Conservation (phyloP, 2,888 invertebrate genomes). For the Phaedon cochleariae region DNA sequence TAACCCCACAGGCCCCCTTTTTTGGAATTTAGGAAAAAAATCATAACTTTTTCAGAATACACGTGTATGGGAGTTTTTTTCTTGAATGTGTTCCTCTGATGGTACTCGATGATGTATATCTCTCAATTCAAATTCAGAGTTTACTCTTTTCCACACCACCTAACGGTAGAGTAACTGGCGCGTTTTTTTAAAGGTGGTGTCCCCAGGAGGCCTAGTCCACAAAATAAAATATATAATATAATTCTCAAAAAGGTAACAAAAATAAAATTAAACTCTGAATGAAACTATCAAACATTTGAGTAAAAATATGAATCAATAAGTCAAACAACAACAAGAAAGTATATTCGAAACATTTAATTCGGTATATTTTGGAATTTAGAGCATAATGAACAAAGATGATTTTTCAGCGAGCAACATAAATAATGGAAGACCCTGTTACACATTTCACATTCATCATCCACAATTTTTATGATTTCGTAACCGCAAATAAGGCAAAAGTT, state of each 20-base stretch:
- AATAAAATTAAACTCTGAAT: background rate
- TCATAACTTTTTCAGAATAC: too few species aligned
- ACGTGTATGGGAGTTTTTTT: too few species aligned
- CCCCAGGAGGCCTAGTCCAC: constrained; percentile 1
- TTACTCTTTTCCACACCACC: background rate
- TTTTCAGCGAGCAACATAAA: background rate
- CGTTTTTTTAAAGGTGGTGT: background rate
- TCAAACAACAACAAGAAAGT: too few species aligned
- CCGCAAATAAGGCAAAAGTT: background rate
- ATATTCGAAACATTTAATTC: too few species aligned
- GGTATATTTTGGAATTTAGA: background rate
- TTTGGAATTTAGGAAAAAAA: too few species aligned
- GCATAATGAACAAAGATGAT: background rate
- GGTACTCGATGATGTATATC: too few species aligned
- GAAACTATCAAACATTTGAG: too few species aligned
- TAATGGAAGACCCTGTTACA: background rate
- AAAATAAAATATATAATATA: background rate
- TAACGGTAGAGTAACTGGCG: background rate
- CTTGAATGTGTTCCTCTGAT: too few species aligned
- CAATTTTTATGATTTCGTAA: background rate
- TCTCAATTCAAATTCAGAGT: too few species aligned
- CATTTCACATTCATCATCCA: background rate
- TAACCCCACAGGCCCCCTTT: too few species aligned
- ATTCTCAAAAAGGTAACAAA: background rate
- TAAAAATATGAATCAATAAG: too few species aligned